Base-by-base conservation (phyloP, 2,888 invertebrate genomes). In the Hirtodrosophila histrioides region DNA sequence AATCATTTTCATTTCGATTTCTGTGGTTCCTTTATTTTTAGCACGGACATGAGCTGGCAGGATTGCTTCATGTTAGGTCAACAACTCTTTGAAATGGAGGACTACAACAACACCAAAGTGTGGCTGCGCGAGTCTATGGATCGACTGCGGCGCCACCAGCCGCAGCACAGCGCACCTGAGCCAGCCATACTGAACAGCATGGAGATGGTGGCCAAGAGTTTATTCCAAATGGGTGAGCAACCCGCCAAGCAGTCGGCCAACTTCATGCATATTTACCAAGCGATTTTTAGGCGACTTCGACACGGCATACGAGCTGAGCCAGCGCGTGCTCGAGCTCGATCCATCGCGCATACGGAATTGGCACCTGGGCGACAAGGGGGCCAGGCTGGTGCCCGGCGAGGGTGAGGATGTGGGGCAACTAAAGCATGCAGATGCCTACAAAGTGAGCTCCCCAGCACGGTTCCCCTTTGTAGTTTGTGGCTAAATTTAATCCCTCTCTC, bases 21-120 rank as follows among this genome's bases (percentile, higher is more conserved):
- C 65, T 65, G 71, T 61, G 75, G 17, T 55, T 43, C 24, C 66
- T 51, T 57, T 83, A 78, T 79, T 77, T 76, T 72, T 68, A 94
- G 95, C 88, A 92, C 93, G 0, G 94, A 94, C 68, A 93, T 95
- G 93, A 92, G 94, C 91, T 97, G 97, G 36, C 95, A 96, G 55
- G 99, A 99, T 91, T 98, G 99, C 90, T 98, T 97, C 92, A 98
- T 98, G 92, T 93, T 99, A 44, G 99, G 98, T 7, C 94, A 97
- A 64, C 96, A 97, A 75, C 94, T 97, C 8, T 99, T 99, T 93
- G 96, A 96, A 89, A 95, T 95, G 78, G 96, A 95, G 36, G 98
- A 99, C 91, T 97, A 94, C 91, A 96, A 96, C 89, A 98, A 99
- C 91, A 97, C 98, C 0, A 94, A 96, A n/a, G 92, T 96, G 44